Percentiles rank a stretch among this genome's conserved stretches.
These are phyloP conservation scores for Montipora cactus DNA, from an alignment of 64 coral and sea anemone species.

Conservation along the genomic window DNA sequence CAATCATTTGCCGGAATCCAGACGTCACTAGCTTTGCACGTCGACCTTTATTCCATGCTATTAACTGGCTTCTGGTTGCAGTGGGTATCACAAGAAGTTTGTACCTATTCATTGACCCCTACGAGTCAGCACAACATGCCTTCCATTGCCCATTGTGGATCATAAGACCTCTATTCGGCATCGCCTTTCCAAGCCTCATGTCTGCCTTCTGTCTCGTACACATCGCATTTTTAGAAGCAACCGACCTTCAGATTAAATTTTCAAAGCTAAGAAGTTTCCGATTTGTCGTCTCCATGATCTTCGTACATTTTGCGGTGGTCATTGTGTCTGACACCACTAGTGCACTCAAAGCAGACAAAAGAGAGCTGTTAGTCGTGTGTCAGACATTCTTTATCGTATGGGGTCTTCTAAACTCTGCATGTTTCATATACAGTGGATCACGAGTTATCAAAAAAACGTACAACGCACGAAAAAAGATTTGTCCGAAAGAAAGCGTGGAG, in stretches of 20 bases:
- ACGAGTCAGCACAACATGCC: constrained; percentile 62
- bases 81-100: constrained; percentile 50
- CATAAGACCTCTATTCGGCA: constrained; percentile 51
- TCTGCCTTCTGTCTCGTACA: constrained; percentile 76
- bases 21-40: constrained; percentile 22
- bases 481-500: background rate
- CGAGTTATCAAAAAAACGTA: constrained; percentile 13
- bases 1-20: background rate
- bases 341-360: constrained; percentile 56
- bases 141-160: constrained; percentile 54
- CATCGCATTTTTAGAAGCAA: constrained; percentile 75
- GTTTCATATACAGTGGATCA: constrained; percentile 77
- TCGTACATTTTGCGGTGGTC: constrained; percentile 66
- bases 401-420: constrained; percentile 54
- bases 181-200: constrained; percentile 76
- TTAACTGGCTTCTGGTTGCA: constrained; percentile 60
- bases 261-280: constrained; percentile 55
- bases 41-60: constrained; percentile 40
- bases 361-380: constrained; percentile 68
- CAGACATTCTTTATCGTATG: constrained; percentile 84
- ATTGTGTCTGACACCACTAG: constrained; percentile 67
- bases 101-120: constrained; percentile 75
- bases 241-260: constrained; percentile 50
- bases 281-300: constrained; percentile 51
- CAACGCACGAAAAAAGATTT: constrained; percentile 5